phyloP scores from a whole-genome alignment of 2,888 invertebrate genomes.

The Dolomedes plantarius region DNA sequence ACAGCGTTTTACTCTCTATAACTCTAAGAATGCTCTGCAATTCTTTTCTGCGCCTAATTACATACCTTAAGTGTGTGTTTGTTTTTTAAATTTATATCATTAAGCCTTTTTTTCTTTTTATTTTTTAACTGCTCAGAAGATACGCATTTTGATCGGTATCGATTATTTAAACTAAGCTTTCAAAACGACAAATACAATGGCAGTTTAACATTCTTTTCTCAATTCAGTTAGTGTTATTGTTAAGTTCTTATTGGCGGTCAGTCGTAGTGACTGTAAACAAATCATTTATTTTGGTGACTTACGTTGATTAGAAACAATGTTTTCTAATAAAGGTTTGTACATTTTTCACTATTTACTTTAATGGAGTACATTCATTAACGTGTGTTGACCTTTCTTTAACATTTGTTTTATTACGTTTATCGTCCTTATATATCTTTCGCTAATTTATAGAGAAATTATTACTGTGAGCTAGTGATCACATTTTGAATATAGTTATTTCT shows the following conservation, averaged over 20 bases:
- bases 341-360: neutral
- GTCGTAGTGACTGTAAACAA: conserved; percentile 8
- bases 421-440: no score
- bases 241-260: neutral
- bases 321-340: conserved; percentile 66
- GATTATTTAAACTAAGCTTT: conserved; percentile 71
- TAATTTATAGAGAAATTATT: no score
- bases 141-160: conserved; percentile 71
- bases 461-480: no score
- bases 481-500: no score
- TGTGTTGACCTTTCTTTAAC: conserved; percentile 22
- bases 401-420: conserved; percentile 1
- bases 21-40: neutral
- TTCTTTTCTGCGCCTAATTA: neutral
- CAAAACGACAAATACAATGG: conserved; percentile 64
- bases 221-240: conserved; percentile 4
- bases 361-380: conserved; percentile 6
- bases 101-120: conserved; percentile 56
- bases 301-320: conserved; percentile 39
- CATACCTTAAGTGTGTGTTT: conserved; percentile 24
- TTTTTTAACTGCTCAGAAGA: conserved; percentile 67
- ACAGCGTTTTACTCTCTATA: neutral
- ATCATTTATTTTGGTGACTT: neutral
- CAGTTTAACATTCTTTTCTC: conserved; percentile 43
- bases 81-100: conserved; percentile 68